These are phyloP conservation scores for Limnephilus auricula DNA, from an alignment of 2,888 invertebrate species.

Conservation along the genomic window DNA sequence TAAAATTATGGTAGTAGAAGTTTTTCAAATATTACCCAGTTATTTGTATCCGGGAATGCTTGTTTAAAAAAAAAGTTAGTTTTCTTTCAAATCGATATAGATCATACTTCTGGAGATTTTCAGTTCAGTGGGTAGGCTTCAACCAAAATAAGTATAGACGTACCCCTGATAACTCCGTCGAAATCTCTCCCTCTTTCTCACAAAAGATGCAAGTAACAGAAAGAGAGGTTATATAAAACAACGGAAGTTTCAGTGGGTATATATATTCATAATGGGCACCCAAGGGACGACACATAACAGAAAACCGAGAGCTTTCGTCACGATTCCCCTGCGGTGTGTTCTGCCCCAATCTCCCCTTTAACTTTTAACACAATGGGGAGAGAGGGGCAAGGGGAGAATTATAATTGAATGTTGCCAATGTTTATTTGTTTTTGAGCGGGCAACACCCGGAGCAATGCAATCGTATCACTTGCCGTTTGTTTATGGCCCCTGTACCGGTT, in stretches of 20 bases:
- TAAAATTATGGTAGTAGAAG: too few species aligned
- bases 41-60: too few species aligned
- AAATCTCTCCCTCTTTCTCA: background rate
- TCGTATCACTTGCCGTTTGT: slow-evolving; percentile 23
- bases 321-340: slow-evolving; percentile 43
- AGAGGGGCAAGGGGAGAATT: slow-evolving; percentile 14
- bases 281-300: slow-evolving; percentile 25
- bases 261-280: background rate
- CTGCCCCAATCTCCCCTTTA: slow-evolving; percentile 20
- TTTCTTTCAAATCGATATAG: background rate
- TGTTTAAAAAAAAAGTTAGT: background rate
- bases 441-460: slow-evolving; percentile 41
- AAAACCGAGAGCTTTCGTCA: slow-evolving; percentile 33
- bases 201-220: background rate
- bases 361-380: background rate
- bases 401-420: slow-evolving; percentile 51
- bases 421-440: slow-evolving; percentile 51
- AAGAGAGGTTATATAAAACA: background rate
- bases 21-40: too few species aligned
- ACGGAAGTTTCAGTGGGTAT: background rate
- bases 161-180: background rate
- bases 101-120: background rate
- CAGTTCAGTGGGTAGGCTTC: slow-evolving; percentile 26
- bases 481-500: background rate
- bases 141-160: background rate